Base-by-base conservation (phyloP, 2,113 vertebrate genomes). In the Carassius carassius region DNA sequence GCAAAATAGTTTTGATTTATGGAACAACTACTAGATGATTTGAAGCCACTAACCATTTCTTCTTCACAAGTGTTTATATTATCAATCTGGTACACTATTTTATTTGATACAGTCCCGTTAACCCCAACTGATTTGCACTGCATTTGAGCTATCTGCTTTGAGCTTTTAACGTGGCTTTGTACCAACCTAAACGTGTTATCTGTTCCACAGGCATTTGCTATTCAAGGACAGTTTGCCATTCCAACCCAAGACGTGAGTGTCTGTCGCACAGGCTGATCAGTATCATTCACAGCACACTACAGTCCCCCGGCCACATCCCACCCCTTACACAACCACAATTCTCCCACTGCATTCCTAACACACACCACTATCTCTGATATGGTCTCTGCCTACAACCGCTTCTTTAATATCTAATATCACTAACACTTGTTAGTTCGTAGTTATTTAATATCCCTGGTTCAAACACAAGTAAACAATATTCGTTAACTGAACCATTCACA, bases 191-290 rank as follows among this genome's bases (percentile, higher is more conserved):
- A 47, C 17, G 5, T 47, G 11, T 86, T 41, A 83, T 85, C 19
- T 93, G 87, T 92, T 91, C 90, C 85, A 0, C 92, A 98, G 97
- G 95, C 96, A 0, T 98, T 97, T 93, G 94, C 96, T 63, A 94
- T 97, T 92, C 97, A 96, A 88, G 96, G 96, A 81, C 96, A 97
- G 92, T 98, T 97, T 85, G 95, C 96, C 82, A 96, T 96, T 92
- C 95, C 96, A 86, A 95, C 97, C 93, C 97, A 96, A 95, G 96
- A 98, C 92, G 97, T 98, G 96, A 98, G 97, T 98, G 89, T 88
- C 44, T 44, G 65, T 76, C 47, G 84, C 41, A 41, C 76, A 81
- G 73, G 73, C 82, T 86, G 76, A 51, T 82, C 79, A 84, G 78
- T 81, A 60, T 78, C 78, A 77, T 86, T 86, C 65, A 72, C 87